Percentiles rank a stretch among this genome's conserved stretches.
phyloP scores from a whole-genome alignment of 2,888 invertebrate genomes.

The Clanis bilineata region DNA sequence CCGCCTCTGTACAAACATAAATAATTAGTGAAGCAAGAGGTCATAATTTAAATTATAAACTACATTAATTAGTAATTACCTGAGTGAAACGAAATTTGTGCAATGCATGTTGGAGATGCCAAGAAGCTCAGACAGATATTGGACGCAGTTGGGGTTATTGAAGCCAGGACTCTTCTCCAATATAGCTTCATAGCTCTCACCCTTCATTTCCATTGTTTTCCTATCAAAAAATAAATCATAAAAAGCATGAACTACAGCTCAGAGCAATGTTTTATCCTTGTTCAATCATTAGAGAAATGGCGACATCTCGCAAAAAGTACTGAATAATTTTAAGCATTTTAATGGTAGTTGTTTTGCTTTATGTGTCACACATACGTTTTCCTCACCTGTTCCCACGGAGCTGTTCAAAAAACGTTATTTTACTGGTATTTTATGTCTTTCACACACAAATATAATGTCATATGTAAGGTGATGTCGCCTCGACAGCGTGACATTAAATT shows the following conservation, averaged over 20 bases:
- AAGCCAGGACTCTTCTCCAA: conserved; percentile 92
- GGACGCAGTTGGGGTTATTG: conserved; percentile 94
- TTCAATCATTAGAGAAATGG: conserved; percentile 52
- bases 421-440: conserved; percentile 75
- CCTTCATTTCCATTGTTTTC: conserved; percentile 90
- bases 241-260: conserved; percentile 35
- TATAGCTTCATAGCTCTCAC: conserved; percentile 90
- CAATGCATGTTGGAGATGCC: conserved; percentile 87
- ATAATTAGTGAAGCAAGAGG: conserved; percentile 4
- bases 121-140: conserved; percentile 89
- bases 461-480: conserved; percentile 74
- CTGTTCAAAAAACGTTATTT: conserved; percentile 81
- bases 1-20: conserved; percentile 80
- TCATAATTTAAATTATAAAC: conserved; percentile 7
- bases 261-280: conserved; percentile 44
- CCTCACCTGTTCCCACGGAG: conserved; percentile 80
- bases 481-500: conserved; percentile 75
- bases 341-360: conserved; percentile 28
- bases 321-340: conserved; percentile 42
- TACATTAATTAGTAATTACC: conserved; percentile 72
- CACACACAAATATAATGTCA: conserved; percentile 77
- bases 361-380: conserved; percentile 72
- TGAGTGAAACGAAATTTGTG: conserved; percentile 86
- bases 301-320: conserved; percentile 29
- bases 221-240: conserved; percentile 68